Conservation (phyloP, 2,113 vertebrate genomes). For the Emydocephalus ijimae region DNA sequence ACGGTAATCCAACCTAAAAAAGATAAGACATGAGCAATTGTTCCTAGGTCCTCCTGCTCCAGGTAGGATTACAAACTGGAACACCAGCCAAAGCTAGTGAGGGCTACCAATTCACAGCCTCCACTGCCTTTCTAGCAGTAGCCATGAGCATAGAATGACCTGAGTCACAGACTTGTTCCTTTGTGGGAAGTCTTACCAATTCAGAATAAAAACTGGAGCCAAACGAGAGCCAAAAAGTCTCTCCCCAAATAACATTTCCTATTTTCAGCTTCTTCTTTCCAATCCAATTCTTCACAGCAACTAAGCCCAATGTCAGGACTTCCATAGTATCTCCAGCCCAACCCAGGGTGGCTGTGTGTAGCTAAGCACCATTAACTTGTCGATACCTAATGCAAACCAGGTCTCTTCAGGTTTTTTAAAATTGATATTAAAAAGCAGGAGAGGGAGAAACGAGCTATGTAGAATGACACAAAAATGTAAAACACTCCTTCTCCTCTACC, state of each 20-base stretch:
- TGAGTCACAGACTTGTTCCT: background rate
- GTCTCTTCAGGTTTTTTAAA: background rate
- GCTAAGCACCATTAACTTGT: background rate
- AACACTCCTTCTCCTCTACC: background rate
- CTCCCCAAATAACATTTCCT: background rate
- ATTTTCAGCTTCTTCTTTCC: background rate
- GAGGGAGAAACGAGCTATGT: background rate
- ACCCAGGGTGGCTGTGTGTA: background rate
- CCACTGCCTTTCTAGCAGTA: background rate
- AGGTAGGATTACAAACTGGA: background rate
- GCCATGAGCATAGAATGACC: background rate
- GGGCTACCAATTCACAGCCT: background rate
- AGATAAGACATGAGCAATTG: background rate
- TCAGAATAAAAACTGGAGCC: background rate
- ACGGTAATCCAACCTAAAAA: too few relatives aligned
- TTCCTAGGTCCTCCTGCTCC: background rate
- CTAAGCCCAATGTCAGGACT: background rate
- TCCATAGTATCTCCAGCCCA: background rate
- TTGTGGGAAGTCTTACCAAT: background rate
- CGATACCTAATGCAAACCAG: background rate
- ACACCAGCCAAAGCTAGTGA: background rate
- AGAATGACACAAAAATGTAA: background rate
- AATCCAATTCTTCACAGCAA: background rate
- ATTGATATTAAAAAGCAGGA: background rate
- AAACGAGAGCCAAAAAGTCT: background rate